Evolutionary conservation across 2,113 vertebrate species (phyloP), one percentile per base, ranked within the genome.

Genomic region (Manacus vitellinus): DNA sequence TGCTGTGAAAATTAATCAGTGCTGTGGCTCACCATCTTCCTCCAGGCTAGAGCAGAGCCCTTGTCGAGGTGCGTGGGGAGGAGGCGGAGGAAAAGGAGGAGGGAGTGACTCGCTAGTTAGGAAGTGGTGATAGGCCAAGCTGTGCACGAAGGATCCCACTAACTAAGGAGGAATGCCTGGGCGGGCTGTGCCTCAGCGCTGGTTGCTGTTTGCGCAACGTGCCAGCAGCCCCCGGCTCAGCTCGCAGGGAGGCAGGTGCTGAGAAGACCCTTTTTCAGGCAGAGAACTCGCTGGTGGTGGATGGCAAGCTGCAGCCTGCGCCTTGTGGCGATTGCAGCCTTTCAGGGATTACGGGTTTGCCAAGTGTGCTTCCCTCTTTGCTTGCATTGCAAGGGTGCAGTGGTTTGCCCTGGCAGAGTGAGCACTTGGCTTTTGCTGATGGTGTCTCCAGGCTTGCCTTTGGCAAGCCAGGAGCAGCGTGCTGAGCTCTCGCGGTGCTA

Each of bases 1-100:
- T 88, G 89, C 94, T 95, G 96, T 90, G 95, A 96, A 93, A 96
- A 94, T 95, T 92, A 94, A 97, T 97, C 96, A 95, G 91, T 2
- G 4, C 70, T 46, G 82, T 56, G 88, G 94, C 95, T 96, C 77
- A 75, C 85, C 81, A 22, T 89, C 78, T 88, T 94, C 93, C 94
- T 87, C 56, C 67, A 21, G 96, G 92, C 95, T 73, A 75, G 62
- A 94, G 89, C 84, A 51, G 88, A 93, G 70, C 84, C 85, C 84
- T 87, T 10, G 5, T 27, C 0, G 13, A 89, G 85, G 77, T 74
- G 79, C 14, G 4, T 47, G 44, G 73, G 54, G 59, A 12, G 15
- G 55, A 62, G 79, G 71, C 2, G 35, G 72, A 67, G 83, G 81
- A 87, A 85, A 61, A 66, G 54, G 27, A 22, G 66, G 66, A 51